Evolutionary conservation across 30 jellyfish, hydroid and myxozoan genomes (phyloP), one percentile per base, ranked within the genome.

Genomic region (Hydra vulgaris): DNA sequence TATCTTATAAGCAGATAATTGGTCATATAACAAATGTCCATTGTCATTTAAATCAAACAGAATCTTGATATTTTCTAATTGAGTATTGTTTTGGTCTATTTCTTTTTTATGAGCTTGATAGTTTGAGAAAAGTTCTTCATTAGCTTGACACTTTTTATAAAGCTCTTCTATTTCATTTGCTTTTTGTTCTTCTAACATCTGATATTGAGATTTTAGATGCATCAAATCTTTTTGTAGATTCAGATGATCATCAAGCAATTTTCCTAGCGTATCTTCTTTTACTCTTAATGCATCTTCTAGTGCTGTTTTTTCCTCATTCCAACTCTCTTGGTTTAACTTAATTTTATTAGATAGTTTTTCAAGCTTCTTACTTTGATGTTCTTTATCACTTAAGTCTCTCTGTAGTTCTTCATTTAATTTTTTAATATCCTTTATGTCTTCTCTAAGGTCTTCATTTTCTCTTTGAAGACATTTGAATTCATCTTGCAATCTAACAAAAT

Each of bases 221-320:
- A 16, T 24, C 61, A 79, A 21, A 53, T 82, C 92, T 70, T 80
- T 18, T 74, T 79, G 83, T 12, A 79, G 23, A 22, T 23, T 26
- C 8, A 8, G 27, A 22, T 26, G 77, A 15, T 81, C 78, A 18
- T 71, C 78, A 82, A 74, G 81, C 1, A 84, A 81, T 7, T 27
- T 81, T n/a, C 21, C 81, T 74, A 89, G 54, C 0, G 80, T 74
- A 21, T 53, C 84, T 52, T 89, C 97, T 70, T 89, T 89, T 7
- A 85, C 87, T 21, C 85, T 88, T 54, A 89, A 73, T 20, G 97
- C 85, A 18, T 91, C 95, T 83, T 86, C 96, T 17, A 86, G 70
- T 19, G 87, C 77, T 40, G 68, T 55, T 26, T 80, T 78, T 18
- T 82, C 83, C 67, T 86, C 96, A 61, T 86, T 95, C 92, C 88